Base-by-base conservation (phyloP, 2,797 vertebrate species). In the Enteromius thamalakanensis region DNA sequence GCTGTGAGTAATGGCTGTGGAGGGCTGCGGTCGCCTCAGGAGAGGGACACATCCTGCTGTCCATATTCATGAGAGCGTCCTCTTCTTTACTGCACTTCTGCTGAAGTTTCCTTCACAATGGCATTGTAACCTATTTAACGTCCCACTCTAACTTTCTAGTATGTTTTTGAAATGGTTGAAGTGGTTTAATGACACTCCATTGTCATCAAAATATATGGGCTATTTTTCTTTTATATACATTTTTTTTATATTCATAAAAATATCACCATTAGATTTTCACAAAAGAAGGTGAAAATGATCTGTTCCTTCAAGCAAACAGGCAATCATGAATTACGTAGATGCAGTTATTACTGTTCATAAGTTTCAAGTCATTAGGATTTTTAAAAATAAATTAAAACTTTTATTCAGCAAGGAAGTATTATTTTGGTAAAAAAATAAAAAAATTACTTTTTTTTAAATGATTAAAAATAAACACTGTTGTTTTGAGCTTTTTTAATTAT, bases 1-100 rank as follows among this genome's bases (percentile, higher is more conserved):
- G n/a, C 21, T 64, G 55, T 85, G 74, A 81, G 45, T 77, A 77
- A 72, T 78, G 74, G 29, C 74, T 76, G 34, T 60, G 29, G 40
- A 45, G 70, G 26, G 40, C 3, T 32, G 47, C 26, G 45, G 17
- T 75, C 29, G 23, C 47, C 34, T 67, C 17, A 79, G 81, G 49
- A 83, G 23, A 77, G 37, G 62, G n/a, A 21, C 68, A 21, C 29
- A 79, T 32, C 51, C 40, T 49, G 23, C 69, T 5, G 26, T 81
- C 65, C 55, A 80, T 81, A 81, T 81, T 70, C 65, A 76, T 76
- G 37, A 71, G 64, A 17, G 49, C n/a, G 51, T 58, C 49, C 64
- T 81, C n/a, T 58, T 70, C 55, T 60, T 58, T 62, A 49, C 64
- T 80, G 51, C 40, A 40, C 21, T 49, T 71, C 8, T 34, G 64